These are phyloP conservation scores for Tromatobia lineatoria DNA, from an alignment of 2,888 invertebrate genomes.

Conservation along the genomic window DNA sequence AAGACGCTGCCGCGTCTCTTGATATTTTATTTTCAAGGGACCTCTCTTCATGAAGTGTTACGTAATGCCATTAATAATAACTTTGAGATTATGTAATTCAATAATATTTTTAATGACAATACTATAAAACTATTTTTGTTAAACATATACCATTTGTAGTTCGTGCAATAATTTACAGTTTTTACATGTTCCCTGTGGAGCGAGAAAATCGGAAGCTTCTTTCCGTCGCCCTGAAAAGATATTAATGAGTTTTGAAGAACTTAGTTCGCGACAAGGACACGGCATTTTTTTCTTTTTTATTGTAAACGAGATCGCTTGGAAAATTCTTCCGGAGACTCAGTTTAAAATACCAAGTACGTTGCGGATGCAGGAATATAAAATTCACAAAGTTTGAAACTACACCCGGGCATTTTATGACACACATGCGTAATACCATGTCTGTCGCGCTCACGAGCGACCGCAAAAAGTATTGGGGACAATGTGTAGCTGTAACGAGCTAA, in stretches of 20 bases:
- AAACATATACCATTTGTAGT: no score
- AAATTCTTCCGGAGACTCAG: background rate
- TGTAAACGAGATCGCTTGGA: background rate
- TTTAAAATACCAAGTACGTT: background rate
- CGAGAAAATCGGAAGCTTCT: background rate
- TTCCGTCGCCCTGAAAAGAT: background rate
- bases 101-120: no score
- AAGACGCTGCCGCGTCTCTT: no score
- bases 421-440: background rate
- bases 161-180: no score
- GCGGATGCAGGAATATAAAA: background rate
- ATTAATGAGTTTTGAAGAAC: background rate
- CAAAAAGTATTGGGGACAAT: background rate
- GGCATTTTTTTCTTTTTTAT: background rate
- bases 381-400: slow-evolving; percentile 20
- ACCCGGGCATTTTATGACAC: background rate
- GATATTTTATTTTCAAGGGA: no score
- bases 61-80: no score
- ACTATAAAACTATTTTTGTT: no score
- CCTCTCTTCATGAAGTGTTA: no score
- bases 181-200: background rate
- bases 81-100: no score
- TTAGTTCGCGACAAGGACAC: background rate
- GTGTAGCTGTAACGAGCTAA: background rate
- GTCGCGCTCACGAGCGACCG: slow-evolving; percentile 2